Conservation (phyloP, 2,113 vertebrate species). For the Podarcis raffonei region DNA sequence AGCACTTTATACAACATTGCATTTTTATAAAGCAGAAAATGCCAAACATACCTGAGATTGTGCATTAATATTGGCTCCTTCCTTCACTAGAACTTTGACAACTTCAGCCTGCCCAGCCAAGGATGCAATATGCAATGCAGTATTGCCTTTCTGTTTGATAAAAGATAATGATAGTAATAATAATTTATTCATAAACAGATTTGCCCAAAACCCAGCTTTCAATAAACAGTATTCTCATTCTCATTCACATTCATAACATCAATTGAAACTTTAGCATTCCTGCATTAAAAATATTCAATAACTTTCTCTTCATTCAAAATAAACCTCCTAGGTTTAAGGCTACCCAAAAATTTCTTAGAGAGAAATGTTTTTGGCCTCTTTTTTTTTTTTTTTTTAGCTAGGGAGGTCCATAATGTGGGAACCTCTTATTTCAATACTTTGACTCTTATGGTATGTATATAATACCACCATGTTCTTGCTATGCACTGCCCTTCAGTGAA, state of each 20-base stretch:
- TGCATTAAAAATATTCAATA: neutral
- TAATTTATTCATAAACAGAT: neutral
- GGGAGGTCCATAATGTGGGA: no score
- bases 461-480: neutral
- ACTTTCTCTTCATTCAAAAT: neutral
- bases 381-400: neutral
- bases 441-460: neutral
- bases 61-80: slow-evolving; percentile 93
- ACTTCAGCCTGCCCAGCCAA: slow-evolving; percentile 94
- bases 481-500: neutral
- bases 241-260: neutral
- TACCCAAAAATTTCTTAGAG: neutral
- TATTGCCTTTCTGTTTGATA: slow-evolving; percentile 91
- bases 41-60: slow-evolving; percentile 89
- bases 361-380: neutral
- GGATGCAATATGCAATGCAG: slow-evolving; percentile 96
- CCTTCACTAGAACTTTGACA: slow-evolving; percentile 91
- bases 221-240: neutral
- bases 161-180: slow-evolving; percentile 6
- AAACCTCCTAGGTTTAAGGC: neutral
- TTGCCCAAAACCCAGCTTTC: neutral
- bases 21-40: neutral
- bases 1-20: neutral
- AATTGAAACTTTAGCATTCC: neutral
- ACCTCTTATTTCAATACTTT: no score